phyloP scores from a whole-genome alignment of 2,888 invertebrate genomes.

The Bombyx huttoni region DNA sequence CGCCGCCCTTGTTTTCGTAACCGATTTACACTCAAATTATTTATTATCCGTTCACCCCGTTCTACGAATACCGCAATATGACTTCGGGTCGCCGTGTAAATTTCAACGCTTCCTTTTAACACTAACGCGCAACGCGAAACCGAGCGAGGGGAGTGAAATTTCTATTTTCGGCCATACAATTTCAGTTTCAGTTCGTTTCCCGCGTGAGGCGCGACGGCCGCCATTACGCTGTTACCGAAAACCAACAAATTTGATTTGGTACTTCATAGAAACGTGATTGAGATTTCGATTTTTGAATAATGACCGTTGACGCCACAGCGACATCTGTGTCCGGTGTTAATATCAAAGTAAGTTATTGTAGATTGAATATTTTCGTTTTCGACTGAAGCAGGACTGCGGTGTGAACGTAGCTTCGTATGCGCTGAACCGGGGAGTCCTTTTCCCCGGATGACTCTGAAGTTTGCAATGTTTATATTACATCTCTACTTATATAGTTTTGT shows the following conservation, averaged over 20 bases:
- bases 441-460: background rate
- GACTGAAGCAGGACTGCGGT: background rate
- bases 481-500: background rate
- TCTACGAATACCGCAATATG: conserved; percentile 2
- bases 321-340: conserved; percentile 51
- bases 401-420: conserved; percentile 1
- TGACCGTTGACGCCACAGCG: conserved; percentile 40
- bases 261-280: conserved; percentile 13
- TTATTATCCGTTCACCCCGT: background rate
- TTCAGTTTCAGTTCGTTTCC: conserved; percentile 55
- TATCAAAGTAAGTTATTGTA: conserved; percentile 54
- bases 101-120: conserved; percentile 30
- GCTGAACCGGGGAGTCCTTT: conserved; percentile 2
- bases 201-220: conserved; percentile 49
- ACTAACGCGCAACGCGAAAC: conserved; percentile 2
- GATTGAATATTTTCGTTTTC: background rate
- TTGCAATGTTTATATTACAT: background rate
- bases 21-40: background rate
- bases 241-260: conserved; percentile 18
- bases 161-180: conserved; percentile 63
- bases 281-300: conserved; percentile 20
- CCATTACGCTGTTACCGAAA: conserved; percentile 23
- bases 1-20: background rate
- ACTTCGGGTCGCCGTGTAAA: conserved; percentile 12
- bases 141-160: conserved; percentile 42